phyloP scores from a whole-genome alignment of 2,888 invertebrate species.

The Neoitamus cyanurus region DNA sequence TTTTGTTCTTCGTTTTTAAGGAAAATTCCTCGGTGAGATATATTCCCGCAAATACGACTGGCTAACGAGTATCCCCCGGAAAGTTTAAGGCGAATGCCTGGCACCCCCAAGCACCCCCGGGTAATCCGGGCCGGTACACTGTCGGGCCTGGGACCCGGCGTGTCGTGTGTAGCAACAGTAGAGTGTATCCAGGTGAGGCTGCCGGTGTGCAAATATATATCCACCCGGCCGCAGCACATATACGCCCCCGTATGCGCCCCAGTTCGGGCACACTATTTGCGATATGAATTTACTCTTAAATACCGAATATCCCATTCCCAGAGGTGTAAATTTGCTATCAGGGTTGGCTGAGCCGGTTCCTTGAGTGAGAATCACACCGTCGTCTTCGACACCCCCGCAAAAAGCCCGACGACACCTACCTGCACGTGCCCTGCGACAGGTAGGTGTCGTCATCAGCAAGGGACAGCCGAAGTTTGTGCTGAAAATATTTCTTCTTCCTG shows the following conservation, averaged over 20 bases:
- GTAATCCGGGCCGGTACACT: neutral
- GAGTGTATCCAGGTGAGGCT: neutral
- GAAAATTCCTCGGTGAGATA: conserved; percentile 11
- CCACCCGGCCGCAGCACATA: neutral
- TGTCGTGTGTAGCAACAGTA: neutral
- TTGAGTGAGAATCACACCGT: neutral
- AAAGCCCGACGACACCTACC: neutral
- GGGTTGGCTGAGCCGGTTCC: conserved; percentile 18
- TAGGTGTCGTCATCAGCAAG: neutral
- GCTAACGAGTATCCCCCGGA: neutral
- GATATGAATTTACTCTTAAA: conserved; percentile 32
- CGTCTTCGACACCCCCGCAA: neutral
- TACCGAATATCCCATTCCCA: conserved; percentile 34
- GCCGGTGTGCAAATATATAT: conserved; percentile 20
- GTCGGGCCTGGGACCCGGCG: neutral
- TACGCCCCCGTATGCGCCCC: neutral
- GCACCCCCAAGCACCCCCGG: neutral
- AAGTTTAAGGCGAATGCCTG: neutral
- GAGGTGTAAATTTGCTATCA: conserved; percentile 42
- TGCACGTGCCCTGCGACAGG: neutral
- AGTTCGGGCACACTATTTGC: conserved; percentile 11
- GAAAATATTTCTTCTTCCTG: neutral
- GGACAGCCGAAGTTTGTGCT: neutral
- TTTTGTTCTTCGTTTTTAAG: neutral
- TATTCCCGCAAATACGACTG: neutral